phyloP scores from a whole-genome alignment of 1,140 invertebrate genomes.

The Drosophila pseudoobscura region DNA sequence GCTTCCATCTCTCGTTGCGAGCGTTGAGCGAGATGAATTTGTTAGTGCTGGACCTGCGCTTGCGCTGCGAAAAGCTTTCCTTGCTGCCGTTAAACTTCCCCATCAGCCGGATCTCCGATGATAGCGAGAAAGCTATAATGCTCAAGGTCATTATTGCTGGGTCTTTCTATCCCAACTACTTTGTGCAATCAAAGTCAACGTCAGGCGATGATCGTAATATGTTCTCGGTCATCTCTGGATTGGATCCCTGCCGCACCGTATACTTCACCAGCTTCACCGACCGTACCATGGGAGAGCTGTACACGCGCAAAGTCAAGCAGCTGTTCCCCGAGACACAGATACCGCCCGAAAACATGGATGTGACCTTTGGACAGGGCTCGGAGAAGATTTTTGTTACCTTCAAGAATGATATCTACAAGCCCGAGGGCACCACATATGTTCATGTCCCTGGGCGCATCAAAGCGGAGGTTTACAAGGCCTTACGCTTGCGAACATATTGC shows the following conservation, averaged over 20 bases:
- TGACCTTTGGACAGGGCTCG: conserved; percentile 86
- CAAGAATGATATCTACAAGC: conserved; percentile 59
- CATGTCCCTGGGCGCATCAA: conserved; percentile 86
- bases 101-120: conserved; percentile 79
- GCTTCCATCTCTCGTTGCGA: conserved; percentile 89
- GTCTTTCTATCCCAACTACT: conserved; percentile 97
- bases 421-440: not conserved
- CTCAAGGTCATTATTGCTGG: conserved; percentile 87
- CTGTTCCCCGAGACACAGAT: conserved; percentile 83
- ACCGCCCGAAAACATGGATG: conserved; percentile 84
- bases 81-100: conserved; percentile 45
- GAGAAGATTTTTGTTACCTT: conserved; percentile 87
- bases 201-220: conserved; percentile 86
- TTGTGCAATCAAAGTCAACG: conserved; percentile 85
- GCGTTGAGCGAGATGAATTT: conserved; percentile 89
- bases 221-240: conserved; percentile 86
- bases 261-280: conserved; percentile 87
- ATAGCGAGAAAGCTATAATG: conserved; percentile 85
- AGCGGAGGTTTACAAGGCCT: conserved; percentile 90
- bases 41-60: conserved; percentile 88
- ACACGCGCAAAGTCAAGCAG: conserved; percentile 86
- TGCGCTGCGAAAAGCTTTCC: conserved; percentile 85
- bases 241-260: conserved; percentile 91
- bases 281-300: conserved; percentile 89
- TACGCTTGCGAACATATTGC: conserved; percentile 87